Percentiles rank a stretch among this genome's conserved stretches.
Evolutionary conservation across 2,888 invertebrate genomes (phyloP).

Genomic region (Zygothrica quintamaculata): DNA sequence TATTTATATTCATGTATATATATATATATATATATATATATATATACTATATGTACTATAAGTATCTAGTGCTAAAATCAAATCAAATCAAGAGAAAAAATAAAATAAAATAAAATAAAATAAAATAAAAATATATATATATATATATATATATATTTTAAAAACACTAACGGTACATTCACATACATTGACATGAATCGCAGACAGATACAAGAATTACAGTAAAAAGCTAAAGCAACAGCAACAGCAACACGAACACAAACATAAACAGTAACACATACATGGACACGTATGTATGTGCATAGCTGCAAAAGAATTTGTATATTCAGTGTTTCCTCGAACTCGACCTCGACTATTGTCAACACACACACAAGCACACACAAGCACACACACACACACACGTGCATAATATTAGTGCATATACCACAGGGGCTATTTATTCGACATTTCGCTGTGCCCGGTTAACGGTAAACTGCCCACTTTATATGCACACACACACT

Average conservation of each 20-base stretch:
- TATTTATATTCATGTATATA: slow-evolving; percentile 13
- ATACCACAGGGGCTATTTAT: slow-evolving; percentile 34
- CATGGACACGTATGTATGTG: slow-evolving; percentile 13
- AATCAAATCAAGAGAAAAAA: too few relatives aligned
- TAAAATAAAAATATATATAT: slow-evolving; percentile 8
- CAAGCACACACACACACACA: slow-evolving; percentile 4
- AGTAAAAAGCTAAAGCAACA: too few relatives aligned
- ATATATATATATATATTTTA: slow-evolving; percentile 2
- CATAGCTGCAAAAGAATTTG: slow-evolving; percentile 43
- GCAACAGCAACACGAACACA: too few relatives aligned
- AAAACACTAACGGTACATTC: slow-evolving; percentile 21
- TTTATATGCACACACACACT: slow-evolving; percentile 13
- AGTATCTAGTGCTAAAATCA: too few relatives aligned
- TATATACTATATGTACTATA: slow-evolving; percentile 8
- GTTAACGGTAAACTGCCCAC: slow-evolving; percentile 19
- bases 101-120: too few relatives aligned
- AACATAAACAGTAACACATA: slow-evolving; percentile 7
- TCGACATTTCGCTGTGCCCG: slow-evolving; percentile 47
- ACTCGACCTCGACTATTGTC: slow-evolving; percentile 5
- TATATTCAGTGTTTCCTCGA: slow-evolving; percentile 44
- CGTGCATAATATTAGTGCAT: slow-evolving; percentile 8
- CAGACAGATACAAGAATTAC: slow-evolving; percentile 38
- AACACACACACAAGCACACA: slow-evolving; percentile 13
- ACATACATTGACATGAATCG: slow-evolving; percentile 39
- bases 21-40: slow-evolving; percentile 3